Evolutionary conservation across 2,113 vertebrate species (phyloP), one percentile per base, ranked within the genome.

Genomic region (Dipodomys merriami): DNA sequence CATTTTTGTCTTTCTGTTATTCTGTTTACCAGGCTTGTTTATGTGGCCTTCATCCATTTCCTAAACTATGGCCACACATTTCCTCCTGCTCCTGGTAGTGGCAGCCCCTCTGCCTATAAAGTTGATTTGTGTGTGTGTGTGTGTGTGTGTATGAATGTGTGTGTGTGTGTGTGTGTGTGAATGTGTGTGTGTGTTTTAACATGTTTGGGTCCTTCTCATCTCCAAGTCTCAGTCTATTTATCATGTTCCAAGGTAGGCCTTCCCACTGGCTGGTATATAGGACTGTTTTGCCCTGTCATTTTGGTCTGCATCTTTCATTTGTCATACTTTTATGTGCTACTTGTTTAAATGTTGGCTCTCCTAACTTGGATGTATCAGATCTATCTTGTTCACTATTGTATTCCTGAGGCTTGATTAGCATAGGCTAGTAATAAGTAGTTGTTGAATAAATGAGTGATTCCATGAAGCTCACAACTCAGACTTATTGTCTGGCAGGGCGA

Each of bases 361-460:
- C 64, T 88, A 67, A 82, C 16, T 78, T 65, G 79, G 60, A 88
- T 77, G 73, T 49, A 39, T 6, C 86, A 39, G 79, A 0, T 39
- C 53, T 83, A 92, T 67, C 64, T 84, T 39, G 53, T 83, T 90
- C 46, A 88, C 29, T 44, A 9, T 30, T 57, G 18, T 81, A 68
- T 23, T 30, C 57, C 23, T 23, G 62, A 30, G 19, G 30, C 67
- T 95, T 82, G 83, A 81, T 64, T 25, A 35, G 90, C n/a, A 82
- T 20, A 90, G 19, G 46, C 27, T 67, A 74, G 57, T 64, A 81
- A 33, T 86, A 94, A 80, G 29, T 60, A 78, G 29, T 89, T 39
- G 46, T 69, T 86, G 88, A 93, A 62, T 88, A 71, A 92, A 29
- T 33, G 23, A 87, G 60, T 78, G n/a, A 64, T 73, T 82, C 72